Base-by-base conservation (phyloP, 2,888 invertebrate genomes). In the Phragmatobia fuliginosa region DNA sequence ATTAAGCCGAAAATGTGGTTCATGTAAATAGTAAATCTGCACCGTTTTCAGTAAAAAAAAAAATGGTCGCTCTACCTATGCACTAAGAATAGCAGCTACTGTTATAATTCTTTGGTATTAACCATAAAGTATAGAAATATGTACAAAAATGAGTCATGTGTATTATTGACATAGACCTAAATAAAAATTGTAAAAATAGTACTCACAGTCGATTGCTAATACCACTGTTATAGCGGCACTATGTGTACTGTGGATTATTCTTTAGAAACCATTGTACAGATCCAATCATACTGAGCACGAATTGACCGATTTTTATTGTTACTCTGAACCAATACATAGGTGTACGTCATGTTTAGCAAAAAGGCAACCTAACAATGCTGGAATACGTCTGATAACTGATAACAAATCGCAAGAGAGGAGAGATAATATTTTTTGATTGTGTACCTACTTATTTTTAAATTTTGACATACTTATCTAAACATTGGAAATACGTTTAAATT, bases 351-450 rank as follows among this genome's bases (percentile, higher is more conserved):
- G 76, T 73, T 72, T 72, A 58, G 70, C 73, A 74, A 77, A 76
- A 78, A 75, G 66, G 70, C 70, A 60, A 62, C 71, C 81, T 82
- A 81, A 82, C 78, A 83, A 77, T 76, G 75, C 70, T 64, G 33
- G 66, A 25, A 73, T 68, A 66, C 68, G 38, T 49, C 72, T 77
- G 84, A 84, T 83, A 84, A 82, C 78, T 77, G 80, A 83, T 84
- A 84, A 79, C 78, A 74, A 58, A 83, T 79, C 78, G 68, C 66
- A 67, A 41, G 72, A 75, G 73, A 78, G 76, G 73, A 66, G 63
- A 63, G 81, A 84, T 84, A 84, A 84, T 72, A 66, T 14, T 33
- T 59, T 66, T 72, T 69, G 68, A 64, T n/a, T 45, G 45, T n/a
- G 45, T 49, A 33, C 28, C n/a, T 56, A 58, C 28, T 38, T 41